Base-by-base conservation (phyloP, 2,888 invertebrate species). In the Drosophila colorata region DNA sequence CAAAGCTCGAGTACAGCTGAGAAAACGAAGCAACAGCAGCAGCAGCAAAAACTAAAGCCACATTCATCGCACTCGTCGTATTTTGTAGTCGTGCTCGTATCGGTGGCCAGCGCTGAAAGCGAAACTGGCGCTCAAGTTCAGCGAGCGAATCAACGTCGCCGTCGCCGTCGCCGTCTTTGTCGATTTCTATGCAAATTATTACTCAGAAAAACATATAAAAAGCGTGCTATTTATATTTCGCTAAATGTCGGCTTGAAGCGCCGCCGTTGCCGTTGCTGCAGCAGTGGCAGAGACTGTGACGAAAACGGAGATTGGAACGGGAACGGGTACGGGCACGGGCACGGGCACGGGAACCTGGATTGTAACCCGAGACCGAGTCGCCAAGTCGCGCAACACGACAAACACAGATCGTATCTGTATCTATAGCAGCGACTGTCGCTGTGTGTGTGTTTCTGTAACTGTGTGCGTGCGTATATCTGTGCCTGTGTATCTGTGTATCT, bases 171-270 rank as follows among this genome's bases (percentile, higher is more conserved):
- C 23, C 63, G 67, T 48, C 57, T 71, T 38, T 40, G 85, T 67
- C 82, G 87, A 85, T 87, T 83, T 83, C 87, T 85, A 83, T 83
- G 83, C 86, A 83, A 83, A 84, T 87, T 82, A 85, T 84, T 87
- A 76, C 82, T 82, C 80, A 78, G 87, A 84, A 80, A 74, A 55
- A 59, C 57, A 77, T 60, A 84, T 84, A 85, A 81, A 87, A 81
- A 84, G 83, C 75, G 83, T 87, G 82, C 86, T 83, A 87, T 83
- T 87, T 84, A 79, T 83, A 82, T 87, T 81, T 79, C 70, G 86
- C 86, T 82, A 82, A 84, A 84, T 87, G 83, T 85, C 86, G 83
- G 79, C 82, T 78, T 74, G 68, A 75, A 82, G 80, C 80, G 80
- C 67, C 75, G 77, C 56, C 61, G 67, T 58, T 44, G 61, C 37